A percentile compares a stretch with the other conserved stretches of the same genome.
Conservation (phyloP, 2,797 vertebrate genomes). For the Poecilia picta region DNA sequence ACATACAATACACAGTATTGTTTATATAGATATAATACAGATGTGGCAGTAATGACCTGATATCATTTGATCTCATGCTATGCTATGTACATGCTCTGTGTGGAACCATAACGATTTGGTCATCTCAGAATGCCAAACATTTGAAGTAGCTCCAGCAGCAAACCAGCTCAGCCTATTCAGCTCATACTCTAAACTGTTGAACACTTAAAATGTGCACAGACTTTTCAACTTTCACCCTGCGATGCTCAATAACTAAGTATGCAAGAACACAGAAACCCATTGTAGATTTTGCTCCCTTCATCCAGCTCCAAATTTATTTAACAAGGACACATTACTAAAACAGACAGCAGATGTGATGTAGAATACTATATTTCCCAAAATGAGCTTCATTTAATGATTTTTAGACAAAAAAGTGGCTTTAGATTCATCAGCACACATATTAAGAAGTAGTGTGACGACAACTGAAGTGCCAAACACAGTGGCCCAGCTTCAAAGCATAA, state of each 20-base stretch:
- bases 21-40: neutral
- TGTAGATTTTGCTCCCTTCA: neutral
- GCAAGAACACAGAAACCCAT: neutral
- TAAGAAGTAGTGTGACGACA: neutral
- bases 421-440: neutral
- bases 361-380: neutral
- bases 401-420: neutral
- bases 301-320: neutral
- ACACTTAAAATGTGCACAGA: neutral
- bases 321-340: neutral
- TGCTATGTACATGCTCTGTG: neutral
- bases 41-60: neutral
- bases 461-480: neutral
- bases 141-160: neutral
- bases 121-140: neutral
- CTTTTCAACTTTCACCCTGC: neutral
- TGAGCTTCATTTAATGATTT: neutral
- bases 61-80: neutral
- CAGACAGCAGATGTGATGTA: neutral
- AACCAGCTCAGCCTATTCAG: neutral
- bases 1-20: neutral
- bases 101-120: neutral
- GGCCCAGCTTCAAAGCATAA: slow-evolving; percentile 2
- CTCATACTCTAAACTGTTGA: neutral
- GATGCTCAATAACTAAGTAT: neutral